Conservation (phyloP, 1,140 invertebrate species). For the Trissolcus basalis region DNA sequence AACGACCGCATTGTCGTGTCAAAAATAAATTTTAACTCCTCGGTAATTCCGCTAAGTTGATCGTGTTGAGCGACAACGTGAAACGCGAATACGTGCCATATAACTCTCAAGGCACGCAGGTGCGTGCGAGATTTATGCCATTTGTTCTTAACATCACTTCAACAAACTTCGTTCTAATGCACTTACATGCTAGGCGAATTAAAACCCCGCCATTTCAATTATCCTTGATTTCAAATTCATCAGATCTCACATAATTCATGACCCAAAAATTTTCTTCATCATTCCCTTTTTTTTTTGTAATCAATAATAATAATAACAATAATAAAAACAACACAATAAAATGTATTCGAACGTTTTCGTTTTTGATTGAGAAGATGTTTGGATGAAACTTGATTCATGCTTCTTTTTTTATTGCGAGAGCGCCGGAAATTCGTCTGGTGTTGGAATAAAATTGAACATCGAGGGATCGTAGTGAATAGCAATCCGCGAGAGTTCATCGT, state of each 20-base stretch:
- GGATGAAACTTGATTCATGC: background rate
- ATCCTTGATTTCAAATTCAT: no score
- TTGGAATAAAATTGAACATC: conserved; percentile 8
- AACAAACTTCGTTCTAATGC: no score
- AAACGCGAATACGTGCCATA: conserved; percentile 7
- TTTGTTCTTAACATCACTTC: no score
- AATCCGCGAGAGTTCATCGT: conserved; percentile 1
- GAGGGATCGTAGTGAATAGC: conserved; percentile 15
- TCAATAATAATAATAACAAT: no score
- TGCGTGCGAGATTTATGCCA: no score
- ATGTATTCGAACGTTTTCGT: no score
- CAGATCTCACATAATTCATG: no score
- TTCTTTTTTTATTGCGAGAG: background rate
- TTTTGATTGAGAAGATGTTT: background rate
- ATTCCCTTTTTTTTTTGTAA: no score
- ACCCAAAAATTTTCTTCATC: no score
- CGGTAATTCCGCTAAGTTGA: conserved; percentile 20
- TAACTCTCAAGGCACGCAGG: conserved; percentile 1
- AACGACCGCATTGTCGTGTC: conserved; percentile 25
- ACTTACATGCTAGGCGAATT: background rate
- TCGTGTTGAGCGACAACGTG: conserved; percentile 8
- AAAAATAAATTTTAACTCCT: conserved; percentile 36
- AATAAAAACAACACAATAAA: no score
- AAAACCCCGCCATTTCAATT: background rate
- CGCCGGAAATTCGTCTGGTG: conserved; percentile 1